Evolutionary conservation across 2,888 invertebrate genomes (phyloP).

Genomic region (Seladonia tumulorum): DNA sequence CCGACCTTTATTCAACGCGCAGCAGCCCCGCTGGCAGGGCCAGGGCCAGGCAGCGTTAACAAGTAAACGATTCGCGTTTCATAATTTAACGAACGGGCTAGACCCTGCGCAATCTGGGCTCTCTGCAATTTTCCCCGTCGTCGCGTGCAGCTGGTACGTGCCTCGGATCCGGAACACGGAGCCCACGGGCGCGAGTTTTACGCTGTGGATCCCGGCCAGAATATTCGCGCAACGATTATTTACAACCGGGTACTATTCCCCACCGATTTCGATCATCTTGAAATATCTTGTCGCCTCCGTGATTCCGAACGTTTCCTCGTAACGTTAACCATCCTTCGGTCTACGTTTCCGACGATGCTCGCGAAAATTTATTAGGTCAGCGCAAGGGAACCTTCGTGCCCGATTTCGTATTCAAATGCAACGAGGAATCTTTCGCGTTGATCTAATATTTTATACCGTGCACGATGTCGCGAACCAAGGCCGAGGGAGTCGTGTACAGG

Average conservation of each 20-base stretch:
- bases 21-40: background rate
- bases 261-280: background rate
- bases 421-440: background rate
- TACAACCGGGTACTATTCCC: background rate
- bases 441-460: background rate
- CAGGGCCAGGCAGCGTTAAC: background rate
- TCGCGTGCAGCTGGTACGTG: background rate
- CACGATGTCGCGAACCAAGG: background rate
- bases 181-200: background rate
- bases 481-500: background rate
- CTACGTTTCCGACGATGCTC: background rate
- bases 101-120: background rate
- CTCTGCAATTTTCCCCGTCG: background rate
- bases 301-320: background rate
- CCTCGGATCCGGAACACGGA: background rate
- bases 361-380: background rate
- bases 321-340: background rate
- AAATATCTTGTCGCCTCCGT: background rate
- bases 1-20: background rate
- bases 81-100: background rate
- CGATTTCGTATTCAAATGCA: background rate
- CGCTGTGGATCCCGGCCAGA: background rate
- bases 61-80: constrained; percentile 4
- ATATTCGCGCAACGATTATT: background rate
- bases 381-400: background rate